phyloP scores from a whole-genome alignment of 1,140 invertebrate species.

The Argopecten irradians region DNA sequence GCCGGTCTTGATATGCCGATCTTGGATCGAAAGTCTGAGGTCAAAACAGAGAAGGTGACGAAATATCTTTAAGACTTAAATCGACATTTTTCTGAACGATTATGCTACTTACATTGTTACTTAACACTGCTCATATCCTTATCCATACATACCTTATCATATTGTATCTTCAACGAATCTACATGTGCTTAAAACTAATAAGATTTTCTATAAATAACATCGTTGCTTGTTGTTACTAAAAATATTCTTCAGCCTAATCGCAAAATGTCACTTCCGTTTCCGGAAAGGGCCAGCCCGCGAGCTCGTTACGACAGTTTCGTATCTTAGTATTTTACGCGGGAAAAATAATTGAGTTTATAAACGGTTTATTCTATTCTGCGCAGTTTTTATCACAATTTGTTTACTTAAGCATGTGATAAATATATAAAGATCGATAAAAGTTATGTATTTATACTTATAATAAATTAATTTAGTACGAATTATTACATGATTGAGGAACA shows the following conservation, averaged over 20 bases:
- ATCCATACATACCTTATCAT: neutral
- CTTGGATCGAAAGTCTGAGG: too few species aligned
- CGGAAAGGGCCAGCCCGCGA: neutral
- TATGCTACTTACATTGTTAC: neutral
- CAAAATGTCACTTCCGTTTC: neutral
- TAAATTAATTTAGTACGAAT: too few species aligned
- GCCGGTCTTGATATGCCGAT: too few species aligned
- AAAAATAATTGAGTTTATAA: neutral
- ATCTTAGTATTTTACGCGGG: neutral
- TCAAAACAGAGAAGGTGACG: too few species aligned
- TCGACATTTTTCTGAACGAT: neutral
- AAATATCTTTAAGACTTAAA: too few species aligned
- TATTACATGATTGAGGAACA: too few species aligned
- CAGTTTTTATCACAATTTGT: too few species aligned
- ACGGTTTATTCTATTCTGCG: too few species aligned
- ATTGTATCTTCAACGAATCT: neutral
- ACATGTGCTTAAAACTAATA: neutral
- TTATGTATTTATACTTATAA: too few species aligned
- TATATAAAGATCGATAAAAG: too few species aligned
- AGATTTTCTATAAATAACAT: neutral
- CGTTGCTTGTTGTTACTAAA: neutral
- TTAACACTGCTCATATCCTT: neutral
- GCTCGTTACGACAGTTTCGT: neutral
- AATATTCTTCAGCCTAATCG: too few species aligned
- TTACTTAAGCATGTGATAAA: too few species aligned